Evolutionary conservation across 2,888 invertebrate genomes (phyloP).

Genomic region (Diplolepis rosae): DNA sequence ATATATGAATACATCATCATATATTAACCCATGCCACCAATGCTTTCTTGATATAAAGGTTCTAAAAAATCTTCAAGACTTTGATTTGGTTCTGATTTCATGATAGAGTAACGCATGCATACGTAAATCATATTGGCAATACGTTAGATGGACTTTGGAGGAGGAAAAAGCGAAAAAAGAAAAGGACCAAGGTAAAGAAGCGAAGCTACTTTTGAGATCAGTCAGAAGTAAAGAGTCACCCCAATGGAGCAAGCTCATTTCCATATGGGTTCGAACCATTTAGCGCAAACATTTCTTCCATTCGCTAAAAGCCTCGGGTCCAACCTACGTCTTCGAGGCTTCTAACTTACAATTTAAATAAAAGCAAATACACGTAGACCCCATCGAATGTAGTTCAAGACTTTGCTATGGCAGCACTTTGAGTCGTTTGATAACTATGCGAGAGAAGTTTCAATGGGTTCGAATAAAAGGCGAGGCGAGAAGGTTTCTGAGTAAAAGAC

Average conservation of each 20-base stretch:
- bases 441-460: constrained; percentile 25
- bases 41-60: neutral
- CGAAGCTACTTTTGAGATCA: constrained; percentile 56
- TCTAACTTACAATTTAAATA: constrained; percentile 74
- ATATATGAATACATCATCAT: neutral
- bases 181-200: constrained; percentile 42
- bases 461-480: constrained; percentile 16
- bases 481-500: neutral
- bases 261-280: constrained; percentile 71
- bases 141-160: constrained; percentile 38
- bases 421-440: neutral
- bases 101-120: constrained; percentile 43
- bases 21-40: neutral
- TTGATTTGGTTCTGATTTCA: constrained; percentile 39
- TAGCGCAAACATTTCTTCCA: constrained; percentile 70
- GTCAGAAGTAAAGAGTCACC: constrained; percentile 44
- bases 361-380: constrained; percentile 71
- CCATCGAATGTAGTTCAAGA: constrained; percentile 27
- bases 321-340: constrained; percentile 40
- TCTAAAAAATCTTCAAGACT: neutral
- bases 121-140: constrained; percentile 47
- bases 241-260: constrained; percentile 58
- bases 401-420: constrained; percentile 18
- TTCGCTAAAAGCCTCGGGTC: constrained; percentile 62
- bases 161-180: constrained; percentile 37